Evolutionary conservation across 2,113 vertebrate species (phyloP), one percentile per base, ranked within the genome.

Genomic region (Cheirogaleus medius): DNA sequence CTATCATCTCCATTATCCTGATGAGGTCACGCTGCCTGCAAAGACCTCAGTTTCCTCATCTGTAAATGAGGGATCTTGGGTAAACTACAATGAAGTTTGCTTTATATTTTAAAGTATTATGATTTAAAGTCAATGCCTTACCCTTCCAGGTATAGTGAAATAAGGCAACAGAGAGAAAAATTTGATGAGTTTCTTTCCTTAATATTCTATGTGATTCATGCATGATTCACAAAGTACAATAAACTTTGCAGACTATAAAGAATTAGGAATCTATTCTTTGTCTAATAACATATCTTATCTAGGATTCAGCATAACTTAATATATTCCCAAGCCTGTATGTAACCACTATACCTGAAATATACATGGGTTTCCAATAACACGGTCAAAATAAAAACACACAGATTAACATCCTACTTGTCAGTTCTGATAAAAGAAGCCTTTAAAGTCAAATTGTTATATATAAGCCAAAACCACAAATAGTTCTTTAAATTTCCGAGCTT

Each of bases 401-500:
- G 54, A 95, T 83, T 94, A 94, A 96, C 83, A 89, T 52, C 37
- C 60, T 92, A 82, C 54, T 90, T 71, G 44, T 87, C 54, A 94
- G 39, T 74, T 94, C 85, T 82, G 78, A 96, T 87, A 93, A 97
- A 93, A 84, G 66, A 92, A 88, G 54, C 39, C 68, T 92, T 54
- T 92, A 87, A 92, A 94, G n/a, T 89, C 68, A 94, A 78, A 87
- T 85, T 89, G 56, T 84, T 60, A 94, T 37, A 81, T 76, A 47
- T 42, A 96, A 83, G 66, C 58, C 23, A 80, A 97, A 94, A 91
- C 87, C 93, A 90, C 80, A 93, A 84, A 87, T 32, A 68, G 17
- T 71, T 91, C 77, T 88, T 91, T 91, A 85, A 71, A 93, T 78
- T 95, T 95, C 93, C 87, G 27, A 84, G 42, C 14, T 76, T 69